A percentile compares a stretch with the other conserved stretches of the same genome.
Conservation (phyloP, 1,140 invertebrate genomes). For the Hermetia illucens region DNA sequence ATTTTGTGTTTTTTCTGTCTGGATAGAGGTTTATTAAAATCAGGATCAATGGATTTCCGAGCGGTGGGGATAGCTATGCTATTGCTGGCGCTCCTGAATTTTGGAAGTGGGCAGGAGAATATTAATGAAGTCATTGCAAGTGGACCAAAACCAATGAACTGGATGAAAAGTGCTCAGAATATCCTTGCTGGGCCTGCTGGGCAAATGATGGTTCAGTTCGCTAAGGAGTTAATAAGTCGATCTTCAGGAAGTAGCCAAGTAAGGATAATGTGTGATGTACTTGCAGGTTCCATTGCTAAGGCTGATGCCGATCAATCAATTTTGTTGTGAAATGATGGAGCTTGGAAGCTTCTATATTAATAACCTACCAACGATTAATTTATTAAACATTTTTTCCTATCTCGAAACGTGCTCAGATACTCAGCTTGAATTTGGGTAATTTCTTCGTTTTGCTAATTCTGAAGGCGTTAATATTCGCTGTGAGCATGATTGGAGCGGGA, state of each 20-base stretch:
- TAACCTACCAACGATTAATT: neutral
- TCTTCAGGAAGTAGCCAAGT: conserved; percentile 51
- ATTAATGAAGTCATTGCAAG: too few species aligned
- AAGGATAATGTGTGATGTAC: conserved; percentile 4
- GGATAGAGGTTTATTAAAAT: neutral
- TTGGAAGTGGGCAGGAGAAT: too few species aligned
- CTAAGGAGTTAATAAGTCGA: conserved; percentile 47
- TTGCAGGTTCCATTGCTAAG: neutral
- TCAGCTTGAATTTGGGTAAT: conserved; percentile 72
- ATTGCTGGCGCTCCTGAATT: too few species aligned
- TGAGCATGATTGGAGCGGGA: conserved; percentile 56
- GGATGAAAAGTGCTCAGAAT: conserved; percentile 34
- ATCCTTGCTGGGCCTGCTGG: conserved; percentile 36
- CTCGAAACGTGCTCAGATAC: conserved; percentile 52
- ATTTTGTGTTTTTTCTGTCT: neutral
- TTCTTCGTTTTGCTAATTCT: conserved; percentile 61
- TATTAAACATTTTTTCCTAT: neutral
- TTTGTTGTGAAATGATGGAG: conserved; percentile 2
- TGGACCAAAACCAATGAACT: conserved; percentile 26
- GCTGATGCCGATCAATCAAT: neutral
- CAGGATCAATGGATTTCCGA: too few species aligned
- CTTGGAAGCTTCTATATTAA: too few species aligned
- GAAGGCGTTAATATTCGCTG: conserved; percentile 66
- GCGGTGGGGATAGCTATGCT: too few species aligned
- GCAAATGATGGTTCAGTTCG: conserved; percentile 43